Conservation (phyloP, 2,888 invertebrate species). For the Carabus problematicus region DNA sequence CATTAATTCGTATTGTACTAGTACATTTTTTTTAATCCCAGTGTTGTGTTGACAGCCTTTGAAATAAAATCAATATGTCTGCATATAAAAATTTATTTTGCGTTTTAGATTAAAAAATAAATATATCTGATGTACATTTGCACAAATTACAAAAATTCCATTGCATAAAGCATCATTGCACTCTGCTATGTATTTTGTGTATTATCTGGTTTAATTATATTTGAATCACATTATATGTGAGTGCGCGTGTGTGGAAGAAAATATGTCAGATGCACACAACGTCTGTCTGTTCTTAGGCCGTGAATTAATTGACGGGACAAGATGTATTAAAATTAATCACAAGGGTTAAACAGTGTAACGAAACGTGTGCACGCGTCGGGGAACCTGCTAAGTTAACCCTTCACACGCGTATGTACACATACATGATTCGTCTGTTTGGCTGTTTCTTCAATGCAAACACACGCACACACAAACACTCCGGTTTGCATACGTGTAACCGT, state of each 20-base stretch:
- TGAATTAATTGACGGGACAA: conserved; percentile 35
- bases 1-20: neutral
- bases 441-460: too few relatives aligned
- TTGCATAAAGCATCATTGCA: conserved; percentile 8
- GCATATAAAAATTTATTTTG: conserved; percentile 36
- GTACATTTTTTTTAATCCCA: conserved; percentile 26
- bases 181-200: too few relatives aligned
- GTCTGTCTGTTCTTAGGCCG: conserved; percentile 27
- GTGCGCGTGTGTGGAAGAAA: conserved; percentile 22
- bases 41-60: conserved; percentile 36
- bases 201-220: neutral
- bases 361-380: conserved; percentile 19
- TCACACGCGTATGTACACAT: too few relatives aligned
- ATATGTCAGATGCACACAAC: conserved; percentile 32
- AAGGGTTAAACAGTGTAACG: conserved; percentile 8
- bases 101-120: conserved; percentile 38
- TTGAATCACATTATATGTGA: too few relatives aligned
- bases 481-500: too few relatives aligned
- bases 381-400: neutral
- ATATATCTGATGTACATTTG: conserved; percentile 37
- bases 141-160: conserved; percentile 38
- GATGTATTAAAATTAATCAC: conserved; percentile 39
- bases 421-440: too few relatives aligned
- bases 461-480: too few relatives aligned
- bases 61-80: conserved; percentile 40